Base-by-base conservation (phyloP, 1,140 invertebrate genomes). In the Asbolus verrucosus region DNA sequence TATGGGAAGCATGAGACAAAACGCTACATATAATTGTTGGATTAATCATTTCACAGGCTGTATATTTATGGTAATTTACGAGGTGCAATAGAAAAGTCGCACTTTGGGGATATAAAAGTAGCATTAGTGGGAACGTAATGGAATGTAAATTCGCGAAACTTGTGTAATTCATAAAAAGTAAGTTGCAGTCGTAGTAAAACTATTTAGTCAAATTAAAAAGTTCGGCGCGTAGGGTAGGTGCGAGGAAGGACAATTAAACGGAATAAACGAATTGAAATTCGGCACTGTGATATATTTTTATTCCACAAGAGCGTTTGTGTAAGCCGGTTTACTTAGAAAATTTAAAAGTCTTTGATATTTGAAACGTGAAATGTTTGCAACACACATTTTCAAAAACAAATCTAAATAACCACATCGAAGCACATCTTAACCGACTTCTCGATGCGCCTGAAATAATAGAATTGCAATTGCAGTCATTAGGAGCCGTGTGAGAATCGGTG, bases 271-370 rank as follows among this genome's bases (percentile, higher is more conserved):
- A n/a, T n/a, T n/a, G n/a, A n/a, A n/a, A n/a, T n/a, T n/a, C n/a
- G n/a, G n/a, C n/a, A n/a, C n/a, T n/a, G 46, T 54, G 19, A 27
- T 54, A 54, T 54, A 54, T 54, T 54, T 54, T 54, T 54, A 27
- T 27, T 54, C 19, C 11, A 14, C n/a, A 54, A 54, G 46, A 54
- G 14, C 46, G 46, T 46, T 46, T 46, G 41, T 54, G 46, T 27
- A 54, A 27, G 46, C 46, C 18, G 46, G 46, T 54, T 54, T 54
- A 54, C 46, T 54, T 54, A 27, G 46, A 54, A 62, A 62, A 62
- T 62, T 39, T 62, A 19, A 38, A 24, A 41, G 61, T 39, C 33
- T 63, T 63, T 63, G 61, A 63, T 63, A 63, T 63, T 63, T 41
- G 61, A 63, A 38, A 63, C 61, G 33, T 63, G 61, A 63, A 63